phyloP scores from a whole-genome alignment of 2,888 invertebrate species.

The Leucophenga montana region DNA sequence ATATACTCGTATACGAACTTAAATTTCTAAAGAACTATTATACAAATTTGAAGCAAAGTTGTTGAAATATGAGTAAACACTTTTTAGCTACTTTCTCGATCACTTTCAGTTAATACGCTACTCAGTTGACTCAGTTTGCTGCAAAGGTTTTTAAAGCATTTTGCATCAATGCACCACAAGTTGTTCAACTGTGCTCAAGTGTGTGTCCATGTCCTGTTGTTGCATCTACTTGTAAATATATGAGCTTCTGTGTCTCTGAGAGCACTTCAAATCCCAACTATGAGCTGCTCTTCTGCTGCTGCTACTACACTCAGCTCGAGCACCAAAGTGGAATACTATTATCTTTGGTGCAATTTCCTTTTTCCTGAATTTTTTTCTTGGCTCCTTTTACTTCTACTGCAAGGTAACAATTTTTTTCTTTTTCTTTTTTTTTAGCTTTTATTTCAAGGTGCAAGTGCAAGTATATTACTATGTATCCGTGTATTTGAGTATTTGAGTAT shows the following conservation, averaged over 20 bases:
- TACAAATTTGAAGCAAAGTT: no score
- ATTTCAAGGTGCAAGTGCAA: background rate
- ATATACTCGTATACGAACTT: no score
- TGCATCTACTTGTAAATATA: background rate
- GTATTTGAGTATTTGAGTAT: constrained; percentile 26
- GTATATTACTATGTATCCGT: background rate
- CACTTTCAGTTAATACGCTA: no score
- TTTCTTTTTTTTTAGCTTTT: no score
- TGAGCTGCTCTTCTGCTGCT: constrained; percentile 15
- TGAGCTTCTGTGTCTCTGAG: constrained; percentile 1
- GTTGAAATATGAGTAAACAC: no score
- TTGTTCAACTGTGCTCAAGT: background rate
- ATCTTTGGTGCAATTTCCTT: constrained; percentile 5
- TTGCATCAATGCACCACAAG: background rate
- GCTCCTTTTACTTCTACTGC: background rate
- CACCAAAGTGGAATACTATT: constrained; percentile 9
- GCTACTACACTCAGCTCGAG: background rate
- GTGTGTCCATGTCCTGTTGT: no score
- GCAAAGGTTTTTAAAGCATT: no score
- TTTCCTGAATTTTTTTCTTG: background rate
- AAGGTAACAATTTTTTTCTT: background rate
- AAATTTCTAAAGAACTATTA: no score
- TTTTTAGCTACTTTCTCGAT: no score
- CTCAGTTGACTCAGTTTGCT: no score
- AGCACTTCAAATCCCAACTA: background rate